Conservation (phyloP, 2,113 vertebrate genomes). For the Albula glossodonta region DNA sequence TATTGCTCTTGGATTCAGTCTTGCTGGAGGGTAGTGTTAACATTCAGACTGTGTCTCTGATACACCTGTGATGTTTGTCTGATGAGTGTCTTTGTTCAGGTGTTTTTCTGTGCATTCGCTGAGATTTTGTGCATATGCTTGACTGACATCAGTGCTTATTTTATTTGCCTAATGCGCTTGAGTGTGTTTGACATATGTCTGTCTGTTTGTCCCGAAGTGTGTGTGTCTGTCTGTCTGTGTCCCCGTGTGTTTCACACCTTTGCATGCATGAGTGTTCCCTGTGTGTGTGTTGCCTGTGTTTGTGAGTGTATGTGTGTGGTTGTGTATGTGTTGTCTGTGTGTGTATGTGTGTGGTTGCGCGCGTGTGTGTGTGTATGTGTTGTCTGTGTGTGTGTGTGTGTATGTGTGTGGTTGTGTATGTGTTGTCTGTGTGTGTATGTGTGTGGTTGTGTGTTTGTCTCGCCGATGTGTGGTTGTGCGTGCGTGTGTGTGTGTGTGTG, state of each 20-base stretch:
- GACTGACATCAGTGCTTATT: too few species aligned
- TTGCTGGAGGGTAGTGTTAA: too few species aligned
- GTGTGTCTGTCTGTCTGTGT: neutral
- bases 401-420: slow-evolving; percentile 3
- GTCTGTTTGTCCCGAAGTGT: neutral
- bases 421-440: neutral
- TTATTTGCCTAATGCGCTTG: too few species aligned
- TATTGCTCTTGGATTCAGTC: too few species aligned
- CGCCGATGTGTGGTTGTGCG: slow-evolving; percentile 1
- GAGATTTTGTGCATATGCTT: too few species aligned
- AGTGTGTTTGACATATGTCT: neutral
- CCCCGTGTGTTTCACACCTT: neutral
- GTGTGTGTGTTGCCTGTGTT: slow-evolving; percentile 21
- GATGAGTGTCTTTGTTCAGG: too few species aligned
- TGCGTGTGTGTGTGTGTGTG: slow-evolving; percentile 32
- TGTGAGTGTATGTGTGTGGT: slow-evolving; percentile 6
- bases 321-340: neutral
- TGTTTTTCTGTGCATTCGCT: too few species aligned
- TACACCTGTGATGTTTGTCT: too few species aligned
- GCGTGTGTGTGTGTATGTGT: slow-evolving; percentile 28
- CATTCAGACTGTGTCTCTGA: too few species aligned
- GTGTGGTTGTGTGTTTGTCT: slow-evolving; percentile 17
- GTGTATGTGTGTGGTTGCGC: slow-evolving; percentile 13
- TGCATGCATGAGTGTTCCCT: slow-evolving; percentile 7
- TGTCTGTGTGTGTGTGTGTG: slow-evolving; percentile 1